These are phyloP conservation scores for Saccopteryx bilineata DNA, from an alignment of 2,113 vertebrate species.

Conservation along the genomic window DNA sequence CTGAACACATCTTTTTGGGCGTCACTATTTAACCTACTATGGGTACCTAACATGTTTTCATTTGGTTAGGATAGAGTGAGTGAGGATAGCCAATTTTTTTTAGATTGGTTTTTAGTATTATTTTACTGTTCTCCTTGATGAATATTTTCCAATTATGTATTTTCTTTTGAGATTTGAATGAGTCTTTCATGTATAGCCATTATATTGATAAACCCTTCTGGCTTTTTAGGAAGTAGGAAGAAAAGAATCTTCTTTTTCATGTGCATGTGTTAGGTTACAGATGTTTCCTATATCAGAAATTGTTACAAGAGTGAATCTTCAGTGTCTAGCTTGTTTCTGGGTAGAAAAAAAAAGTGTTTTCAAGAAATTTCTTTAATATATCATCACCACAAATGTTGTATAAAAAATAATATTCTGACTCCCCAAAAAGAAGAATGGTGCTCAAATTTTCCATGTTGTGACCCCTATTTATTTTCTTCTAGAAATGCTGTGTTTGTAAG, in stretches of 20 bases:
- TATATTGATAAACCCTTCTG: background rate
- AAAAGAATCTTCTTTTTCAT: background rate
- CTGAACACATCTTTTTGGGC: background rate
- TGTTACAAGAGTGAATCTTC: constrained; percentile 15
- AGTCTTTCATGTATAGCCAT: background rate
- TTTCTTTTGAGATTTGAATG: constrained; percentile 52
- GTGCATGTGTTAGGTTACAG: background rate
- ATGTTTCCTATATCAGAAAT: constrained; percentile 47
- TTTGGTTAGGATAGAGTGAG: constrained; percentile 33
- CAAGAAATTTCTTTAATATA: constrained; percentile 14
- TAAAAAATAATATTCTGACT: constrained; percentile 63
- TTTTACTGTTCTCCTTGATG: constrained; percentile 36
- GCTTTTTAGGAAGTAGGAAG: constrained; percentile 30
- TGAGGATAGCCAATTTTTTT: background rate
- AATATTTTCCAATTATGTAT: constrained; percentile 24
- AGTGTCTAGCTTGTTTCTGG: background rate
- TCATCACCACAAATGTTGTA: background rate
- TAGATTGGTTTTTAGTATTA: background rate
- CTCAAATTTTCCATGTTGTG: constrained; percentile 41
- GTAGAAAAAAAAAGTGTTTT: background rate
- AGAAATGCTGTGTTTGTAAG: constrained; percentile 94
- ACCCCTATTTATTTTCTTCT: constrained; percentile 65
- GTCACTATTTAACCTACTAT: background rate
- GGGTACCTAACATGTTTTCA: background rate
- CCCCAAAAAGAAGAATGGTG: constrained; percentile 30